Evolutionary conservation across 2,113 vertebrate genomes (phyloP).

Genomic region (Forbesichthys agassizii): DNA sequence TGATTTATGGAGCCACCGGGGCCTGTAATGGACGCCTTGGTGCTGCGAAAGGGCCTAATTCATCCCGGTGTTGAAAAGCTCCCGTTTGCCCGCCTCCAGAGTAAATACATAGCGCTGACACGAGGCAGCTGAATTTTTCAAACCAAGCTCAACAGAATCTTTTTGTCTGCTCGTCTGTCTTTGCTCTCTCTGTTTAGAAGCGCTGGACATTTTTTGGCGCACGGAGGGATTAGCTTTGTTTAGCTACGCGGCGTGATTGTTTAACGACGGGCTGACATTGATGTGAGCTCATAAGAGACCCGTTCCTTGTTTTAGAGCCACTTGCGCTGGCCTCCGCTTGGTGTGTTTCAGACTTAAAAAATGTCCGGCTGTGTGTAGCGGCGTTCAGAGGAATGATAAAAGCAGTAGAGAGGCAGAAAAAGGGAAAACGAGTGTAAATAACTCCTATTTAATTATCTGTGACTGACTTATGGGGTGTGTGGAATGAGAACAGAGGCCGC

Average conservation of each 20-base stretch:
- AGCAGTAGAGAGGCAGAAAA: conserved; percentile 62
- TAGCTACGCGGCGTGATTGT: conserved; percentile 55
- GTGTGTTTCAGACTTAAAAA: conserved; percentile 63
- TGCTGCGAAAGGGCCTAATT: conserved; percentile 59
- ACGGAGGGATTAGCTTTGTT: conserved; percentile 43
- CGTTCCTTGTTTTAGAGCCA: conserved; percentile 34
- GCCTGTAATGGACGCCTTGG: conserved; percentile 62
- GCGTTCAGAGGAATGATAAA: conserved; percentile 70
- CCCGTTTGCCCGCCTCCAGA: conserved; percentile 61
- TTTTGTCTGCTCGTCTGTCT: conserved; percentile 56
- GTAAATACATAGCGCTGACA: conserved; percentile 64
- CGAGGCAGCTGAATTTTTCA: conserved; percentile 57
- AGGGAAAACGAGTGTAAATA: conserved; percentile 79
- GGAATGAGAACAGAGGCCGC: conserved; percentile 77
- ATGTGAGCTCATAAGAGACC: conserved; percentile 58
- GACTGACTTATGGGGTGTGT: conserved; percentile 83
- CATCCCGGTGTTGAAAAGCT: conserved; percentile 66
- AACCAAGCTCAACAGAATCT: conserved; percentile 52
- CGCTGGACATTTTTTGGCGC: conserved; percentile 44
- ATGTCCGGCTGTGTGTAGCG: conserved; percentile 49
- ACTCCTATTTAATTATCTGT: conserved; percentile 83
- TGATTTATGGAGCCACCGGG: conserved; percentile 70
- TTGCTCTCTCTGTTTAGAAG: conserved; percentile 46
- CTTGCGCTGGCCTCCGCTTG: conserved; percentile 43
- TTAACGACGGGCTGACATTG: conserved; percentile 66